phyloP scores from a whole-genome alignment of 2,797 vertebrate species.

The Siniperca undulata region DNA sequence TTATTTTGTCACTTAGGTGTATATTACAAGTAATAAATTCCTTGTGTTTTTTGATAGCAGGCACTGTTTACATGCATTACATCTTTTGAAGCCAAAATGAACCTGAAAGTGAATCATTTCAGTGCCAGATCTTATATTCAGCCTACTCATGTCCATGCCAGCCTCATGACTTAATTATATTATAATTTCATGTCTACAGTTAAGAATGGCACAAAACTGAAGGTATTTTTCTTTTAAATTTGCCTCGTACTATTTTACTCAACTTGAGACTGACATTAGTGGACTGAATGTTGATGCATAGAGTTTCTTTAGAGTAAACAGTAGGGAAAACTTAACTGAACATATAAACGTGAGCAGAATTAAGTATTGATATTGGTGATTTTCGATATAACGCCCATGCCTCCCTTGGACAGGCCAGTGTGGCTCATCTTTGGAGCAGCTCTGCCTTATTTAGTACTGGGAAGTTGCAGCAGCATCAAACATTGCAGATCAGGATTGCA shows the following conservation, averaged over 20 bases:
- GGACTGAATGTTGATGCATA: not conserved
- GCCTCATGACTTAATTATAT: slow-evolving; percentile 18
- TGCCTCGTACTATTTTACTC: not conserved
- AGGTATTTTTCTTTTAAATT: not conserved
- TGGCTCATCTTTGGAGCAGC: slow-evolving; percentile 33
- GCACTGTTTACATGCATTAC: slow-evolving; percentile 9
- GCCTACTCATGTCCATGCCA: slow-evolving; percentile 21
- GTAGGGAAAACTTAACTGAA: not conserved
- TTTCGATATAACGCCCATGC: not conserved
- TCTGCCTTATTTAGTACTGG: slow-evolving; percentile 84
- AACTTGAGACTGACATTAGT: slow-evolving; percentile 7
- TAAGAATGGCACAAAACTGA: not conserved
- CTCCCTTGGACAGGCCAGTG: slow-evolving; percentile 9
- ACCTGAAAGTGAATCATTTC: not conserved
- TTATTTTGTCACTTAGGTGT: slow-evolving; percentile 13
- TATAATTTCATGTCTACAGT: not conserved
- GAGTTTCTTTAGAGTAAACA: slow-evolving; percentile 10
- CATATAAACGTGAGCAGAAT: slow-evolving; percentile 33
- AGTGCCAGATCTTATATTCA: slow-evolving; percentile 23
- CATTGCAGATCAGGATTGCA: slow-evolving; percentile 78
- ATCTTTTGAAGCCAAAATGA: slow-evolving; percentile 20
- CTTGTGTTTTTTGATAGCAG: slow-evolving; percentile 20
- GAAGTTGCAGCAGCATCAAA: slow-evolving; percentile 89
- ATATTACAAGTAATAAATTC: slow-evolving; percentile 10
- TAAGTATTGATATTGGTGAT: slow-evolving; percentile 16